These are phyloP conservation scores for Artemia franciscana DNA, from an alignment of 1,140 invertebrate genomes.

Conservation along the genomic window DNA sequence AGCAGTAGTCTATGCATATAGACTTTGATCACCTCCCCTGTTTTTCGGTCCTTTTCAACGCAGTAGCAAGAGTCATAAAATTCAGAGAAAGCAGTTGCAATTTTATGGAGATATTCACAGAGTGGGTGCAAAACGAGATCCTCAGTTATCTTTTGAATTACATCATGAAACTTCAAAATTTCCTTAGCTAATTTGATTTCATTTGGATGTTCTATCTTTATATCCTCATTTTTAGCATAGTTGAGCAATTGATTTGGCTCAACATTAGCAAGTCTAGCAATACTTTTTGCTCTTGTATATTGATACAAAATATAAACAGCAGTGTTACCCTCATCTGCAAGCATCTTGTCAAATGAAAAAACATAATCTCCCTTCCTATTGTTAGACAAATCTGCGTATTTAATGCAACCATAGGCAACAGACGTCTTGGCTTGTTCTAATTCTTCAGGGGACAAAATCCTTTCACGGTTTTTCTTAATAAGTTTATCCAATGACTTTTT, in stretches of 20 bases:
- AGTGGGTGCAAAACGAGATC: slow-evolving; percentile 69
- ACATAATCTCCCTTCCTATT: slow-evolving; percentile 86
- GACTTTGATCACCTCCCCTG: slow-evolving; percentile 51
- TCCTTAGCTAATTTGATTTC: slow-evolving; percentile 86
- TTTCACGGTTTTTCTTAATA: slow-evolving; percentile 68
- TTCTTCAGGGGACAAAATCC: slow-evolving; percentile 59
- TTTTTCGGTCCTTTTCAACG: slow-evolving; percentile 53
- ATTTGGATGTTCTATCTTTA: slow-evolving; percentile 61
- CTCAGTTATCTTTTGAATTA: slow-evolving; percentile 53
- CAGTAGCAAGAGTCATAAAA: slow-evolving; percentile 98
- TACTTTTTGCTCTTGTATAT: slow-evolving; percentile 76
- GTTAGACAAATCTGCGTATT: slow-evolving; percentile 89
- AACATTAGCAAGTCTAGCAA: slow-evolving; percentile 51
- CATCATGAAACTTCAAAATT: slow-evolving; percentile 61
- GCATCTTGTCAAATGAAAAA: slow-evolving; percentile 98
- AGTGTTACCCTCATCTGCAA: slow-evolving; percentile 96
- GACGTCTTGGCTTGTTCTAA: slow-evolving; percentile 60
- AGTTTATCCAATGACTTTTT: slow-evolving; percentile 61
- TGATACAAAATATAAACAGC: slow-evolving; percentile 94
- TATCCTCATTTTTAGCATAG: slow-evolving; percentile 26
- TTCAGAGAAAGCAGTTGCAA: slow-evolving; percentile 74
- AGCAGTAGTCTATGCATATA: slow-evolving; percentile 67
- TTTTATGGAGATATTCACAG: slow-evolving; percentile 89
- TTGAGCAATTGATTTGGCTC: slow-evolving; percentile 29
- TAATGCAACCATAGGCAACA: slow-evolving; percentile 94